Evolutionary conservation across 2,888 invertebrate species (phyloP), one percentile per base, ranked within the genome.

Genomic region (Cyrtodaria siliqua): DNA sequence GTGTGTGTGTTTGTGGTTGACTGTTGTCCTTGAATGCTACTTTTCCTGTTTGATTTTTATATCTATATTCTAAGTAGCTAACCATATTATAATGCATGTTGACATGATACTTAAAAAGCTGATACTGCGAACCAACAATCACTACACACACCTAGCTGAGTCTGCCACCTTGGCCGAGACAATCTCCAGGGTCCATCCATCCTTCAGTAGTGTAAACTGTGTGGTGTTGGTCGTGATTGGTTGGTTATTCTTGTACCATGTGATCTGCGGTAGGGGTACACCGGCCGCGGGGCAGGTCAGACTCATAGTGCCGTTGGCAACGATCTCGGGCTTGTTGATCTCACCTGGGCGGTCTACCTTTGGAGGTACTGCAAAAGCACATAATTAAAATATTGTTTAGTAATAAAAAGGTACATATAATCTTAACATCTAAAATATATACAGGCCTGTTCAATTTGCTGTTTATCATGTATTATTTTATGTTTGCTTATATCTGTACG

Each of bases 261-360:
- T 87, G 26, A 94, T 91, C 20, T 82, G 78, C 12, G 94, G 94
- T 14, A 86, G 79, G 1, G 94, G 94, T n/a, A 90, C 86, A 26
- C 94, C 94, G 2, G 91, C 87, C 8, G 93, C 93, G 27, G 93
- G 93, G 77, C 94, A 94, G 2, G 88, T 90, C 33, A 94, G 84
- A n/a, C 87, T 90, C 9, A 94, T 86, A 8, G 86, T 82, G 27
- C 86, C 82, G 24, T 88, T 87, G 23, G 80, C 72, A n/a, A 91
- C 82, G 9, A 90, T 89, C 66, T 92, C 91, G 2, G 86, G 83
- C 29, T 78, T 78, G 6, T 85, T 83, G 26, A 91, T 82, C 12
- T 79, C 87, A 26, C 91, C 88, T 0, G 91, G 88, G 2, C 88
- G 82, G 52, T 93, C 93, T 56, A 94, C 92, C 26, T 88, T 83